Percentiles rank a stretch among this genome's conserved stretches.
These are phyloP conservation scores for Hestina assimilis DNA, from an alignment of 1,140 invertebrate genomes.

Conservation along the genomic window DNA sequence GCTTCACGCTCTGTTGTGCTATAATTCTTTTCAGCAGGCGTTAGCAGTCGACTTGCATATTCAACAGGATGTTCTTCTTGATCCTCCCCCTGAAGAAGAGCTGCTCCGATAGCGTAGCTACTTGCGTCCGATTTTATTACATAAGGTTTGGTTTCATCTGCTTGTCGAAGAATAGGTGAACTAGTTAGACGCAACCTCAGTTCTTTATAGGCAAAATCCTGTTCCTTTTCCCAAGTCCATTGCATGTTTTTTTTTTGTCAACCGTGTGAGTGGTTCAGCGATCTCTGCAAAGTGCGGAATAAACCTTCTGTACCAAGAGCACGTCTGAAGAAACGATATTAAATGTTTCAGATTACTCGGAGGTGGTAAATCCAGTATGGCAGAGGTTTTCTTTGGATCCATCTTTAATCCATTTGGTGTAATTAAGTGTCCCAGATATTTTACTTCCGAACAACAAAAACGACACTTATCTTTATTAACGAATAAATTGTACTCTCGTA, in stretches of 20 bases:
- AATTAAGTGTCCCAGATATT: slow-evolving; percentile 36
- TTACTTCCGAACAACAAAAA: slow-evolving; percentile 23
- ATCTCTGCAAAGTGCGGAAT: slow-evolving; percentile 7
- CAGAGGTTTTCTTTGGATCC: slow-evolving; percentile 23
- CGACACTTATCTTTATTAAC: slow-evolving; percentile 28
- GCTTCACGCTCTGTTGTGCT: slow-evolving; percentile 68
- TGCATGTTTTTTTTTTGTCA: slow-evolving; percentile 16
- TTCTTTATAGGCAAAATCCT: slow-evolving; percentile 15
- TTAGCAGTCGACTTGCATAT: slow-evolving; percentile 64
- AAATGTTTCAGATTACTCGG: slow-evolving; percentile 35
- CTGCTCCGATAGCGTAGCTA: slow-evolving; percentile 50
- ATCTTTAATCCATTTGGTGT: slow-evolving; percentile 24
- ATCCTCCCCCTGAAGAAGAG: slow-evolving; percentile 49
- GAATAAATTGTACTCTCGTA: slow-evolving; percentile 23
- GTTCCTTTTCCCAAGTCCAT: slow-evolving; percentile 10
- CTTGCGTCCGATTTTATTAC: slow-evolving; percentile 47
- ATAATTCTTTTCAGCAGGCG: slow-evolving; percentile 68
- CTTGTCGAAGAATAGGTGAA: slow-evolving; percentile 29
- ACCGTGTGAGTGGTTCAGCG: slow-evolving; percentile 14
- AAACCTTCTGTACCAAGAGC: slow-evolving; percentile 39
- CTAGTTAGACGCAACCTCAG: slow-evolving; percentile 5
- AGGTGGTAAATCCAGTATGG: slow-evolving; percentile 14
- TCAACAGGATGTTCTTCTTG: slow-evolving; percentile 60
- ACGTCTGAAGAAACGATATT: slow-evolving; percentile 33
- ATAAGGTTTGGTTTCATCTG: slow-evolving; percentile 35